These are phyloP conservation scores for Epicampocera succincta DNA, from an alignment of 2,888 invertebrate species.

Conservation along the genomic window DNA sequence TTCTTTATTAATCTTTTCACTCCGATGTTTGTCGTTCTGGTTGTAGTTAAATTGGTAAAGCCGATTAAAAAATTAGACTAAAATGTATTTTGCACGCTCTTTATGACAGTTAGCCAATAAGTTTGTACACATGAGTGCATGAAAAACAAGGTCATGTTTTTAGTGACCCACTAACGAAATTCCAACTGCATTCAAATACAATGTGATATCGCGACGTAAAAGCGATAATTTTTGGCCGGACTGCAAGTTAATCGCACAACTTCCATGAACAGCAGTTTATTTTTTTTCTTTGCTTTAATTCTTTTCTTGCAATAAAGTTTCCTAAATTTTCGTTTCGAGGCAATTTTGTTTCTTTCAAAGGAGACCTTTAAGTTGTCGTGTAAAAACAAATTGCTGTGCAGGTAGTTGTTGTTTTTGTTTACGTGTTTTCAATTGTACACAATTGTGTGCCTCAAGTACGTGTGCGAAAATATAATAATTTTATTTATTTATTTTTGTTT, in stretches of 20 bases:
- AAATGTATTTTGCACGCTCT: constrained; percentile 1
- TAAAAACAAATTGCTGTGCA: constrained; percentile 1
- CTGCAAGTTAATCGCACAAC: too few relatives aligned
- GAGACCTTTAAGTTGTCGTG: constrained; percentile 4
- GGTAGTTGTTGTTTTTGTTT: constrained; percentile 31
- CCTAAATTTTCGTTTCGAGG: too few relatives aligned
- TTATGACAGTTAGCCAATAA: constrained; percentile 22
- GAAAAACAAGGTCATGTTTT: constrained; percentile 36
- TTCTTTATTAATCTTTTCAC: constrained; percentile 6
- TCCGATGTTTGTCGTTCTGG: not conserved
- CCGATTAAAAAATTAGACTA: constrained; percentile 28
- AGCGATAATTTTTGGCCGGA: not conserved
- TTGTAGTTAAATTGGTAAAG: constrained; percentile 10
- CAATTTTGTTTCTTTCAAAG: not conserved
- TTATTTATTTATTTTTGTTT: constrained; percentile 19
- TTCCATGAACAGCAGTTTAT: too few relatives aligned
- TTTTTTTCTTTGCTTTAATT: too few relatives aligned
- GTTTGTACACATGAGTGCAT: not conserved
- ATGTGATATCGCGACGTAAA: not conserved
- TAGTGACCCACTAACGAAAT: constrained; percentile 19
- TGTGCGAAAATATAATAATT: constrained; percentile 30
- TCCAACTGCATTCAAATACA: not conserved
- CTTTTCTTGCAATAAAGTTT: too few relatives aligned
- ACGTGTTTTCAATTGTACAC: constrained; percentile 3
- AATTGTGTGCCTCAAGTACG: constrained; percentile 17